Evolutionary conservation across 2,888 invertebrate species (phyloP), one percentile per base, ranked within the genome.

Genomic region (Tuberolachnus salignus): DNA sequence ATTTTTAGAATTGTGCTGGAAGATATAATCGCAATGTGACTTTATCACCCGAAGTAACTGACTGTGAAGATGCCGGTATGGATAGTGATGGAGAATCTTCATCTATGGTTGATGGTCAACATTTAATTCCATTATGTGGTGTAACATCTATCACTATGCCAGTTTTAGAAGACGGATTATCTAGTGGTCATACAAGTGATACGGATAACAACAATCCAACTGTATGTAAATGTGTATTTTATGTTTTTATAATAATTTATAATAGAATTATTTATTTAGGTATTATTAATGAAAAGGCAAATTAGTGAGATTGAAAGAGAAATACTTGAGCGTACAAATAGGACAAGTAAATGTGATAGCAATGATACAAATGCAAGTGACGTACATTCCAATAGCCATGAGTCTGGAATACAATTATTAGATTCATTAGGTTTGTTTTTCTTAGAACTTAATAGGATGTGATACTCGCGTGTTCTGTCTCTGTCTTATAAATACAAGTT

Each of bases 151-250:
- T 78, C 34, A 91, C 91, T 83, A 93, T 97, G 92, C 97, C 97
- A 0, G 92, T 95, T 19, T 90, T 97, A 63, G 96, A 97, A 85
- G 97, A 97, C 86, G 97, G 96, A 0, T 87, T 97, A 80, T 96
- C 96, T 1, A 96, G 96, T 53, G 96, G 96, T 2, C 96, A 96
- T 85, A 94, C 92, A 1, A 95, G 95, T 82, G 97, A 97, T 85
- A 93, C 91, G 0, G 97, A 97, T 87, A 94, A 94, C 85, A 94
- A 94, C 84, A 94, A 94, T 86, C 92, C 90, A 23, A 90, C 90
- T n/a, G 89, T 90, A 69, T 87, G 82, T 81, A 59, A 34, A 53
- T 49, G 0, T 19, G 6, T 44, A 53, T 21, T 63, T 55, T 42
- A 51, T 46, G 3, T 64, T 51, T 57, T 14, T 9, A 46, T n/a